phyloP scores from a whole-genome alignment of 1,140 invertebrate genomes.

The Ooceraea biroi region DNA sequence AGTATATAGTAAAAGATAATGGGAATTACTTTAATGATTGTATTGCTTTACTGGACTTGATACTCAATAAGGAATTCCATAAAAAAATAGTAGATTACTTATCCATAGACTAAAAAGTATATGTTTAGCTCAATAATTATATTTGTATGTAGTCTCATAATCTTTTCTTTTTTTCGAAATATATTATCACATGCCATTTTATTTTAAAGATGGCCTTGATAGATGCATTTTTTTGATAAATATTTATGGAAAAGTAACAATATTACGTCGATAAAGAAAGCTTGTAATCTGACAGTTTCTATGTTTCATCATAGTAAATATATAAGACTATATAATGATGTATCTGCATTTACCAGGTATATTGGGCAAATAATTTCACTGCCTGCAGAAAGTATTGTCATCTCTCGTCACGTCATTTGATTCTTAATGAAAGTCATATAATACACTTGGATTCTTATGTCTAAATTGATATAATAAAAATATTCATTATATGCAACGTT shows the following conservation, averaged over 20 bases:
- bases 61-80: too few relatives aligned
- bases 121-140: background rate
- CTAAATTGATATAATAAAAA: conserved; percentile 32
- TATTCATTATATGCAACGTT: conserved; percentile 41
- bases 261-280: background rate
- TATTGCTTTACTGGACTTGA: too few relatives aligned
- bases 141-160: background rate
- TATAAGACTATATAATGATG: background rate
- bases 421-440: background rate
- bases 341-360: conserved; percentile 3
- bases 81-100: too few relatives aligned
- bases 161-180: background rate
- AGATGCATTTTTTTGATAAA: background rate
- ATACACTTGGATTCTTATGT: conserved; percentile 51
- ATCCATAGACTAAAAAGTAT: too few relatives aligned
- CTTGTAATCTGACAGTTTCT: background rate
- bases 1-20: too few relatives aligned
- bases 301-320: conserved; percentile 12
- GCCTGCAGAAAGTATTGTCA: conserved; percentile 14
- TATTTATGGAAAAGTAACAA: background rate
- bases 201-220: background rate
- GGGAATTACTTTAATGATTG: too few relatives aligned
- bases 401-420: background rate
- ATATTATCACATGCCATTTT: conserved; percentile 19
- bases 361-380: conserved; percentile 24